Base-by-base conservation (phyloP, 2,113 vertebrate genomes). In the Romanogobio albipinnatus region DNA sequence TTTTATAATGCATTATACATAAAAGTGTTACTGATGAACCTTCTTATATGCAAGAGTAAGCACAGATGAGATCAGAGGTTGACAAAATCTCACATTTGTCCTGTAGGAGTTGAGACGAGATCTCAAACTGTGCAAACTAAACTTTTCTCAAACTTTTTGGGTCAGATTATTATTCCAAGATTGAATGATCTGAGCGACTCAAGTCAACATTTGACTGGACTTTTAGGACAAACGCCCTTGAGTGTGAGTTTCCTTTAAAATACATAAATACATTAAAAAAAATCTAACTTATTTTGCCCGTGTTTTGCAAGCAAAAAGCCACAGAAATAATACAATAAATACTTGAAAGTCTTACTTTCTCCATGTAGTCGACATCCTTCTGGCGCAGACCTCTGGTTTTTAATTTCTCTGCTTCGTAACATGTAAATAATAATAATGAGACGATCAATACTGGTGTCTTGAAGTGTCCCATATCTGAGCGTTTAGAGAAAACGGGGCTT, bases 361-460 rank as follows among this genome's bases (percentile, higher is more conserved):
- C 91, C 8, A 88, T 47, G 70, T 90, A 89, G 9, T 91, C 91
- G n/a, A 83, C 74, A n/a, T 92, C 91, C 36, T 90, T 90, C 58
- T 91, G 90, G 3, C 90, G 88, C 39, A 87, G 79, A 1, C 85
- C 61, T 87, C 90, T 89, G 26, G 68, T 85, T 81, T 90, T 91
- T 5, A 88, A 80, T 74, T 84, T 84, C 49, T 91, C 90, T 29
- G 87, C 83, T 80, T 58, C 84, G 15, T 73, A 84, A 53, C 84
- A 86, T n/a, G 84, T 83, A 6, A 90, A 87, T 15, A 89, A 56
- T 43, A 90, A 77, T 36, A 89, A 90, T 74, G 85, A 39, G 64
- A 88, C 15, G 53, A 92, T 61, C 62, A 92, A 62, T 43, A 90
- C 62, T 19, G 59, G 47, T 58, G 39, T 73, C 59, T 79, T 76